Evolutionary conservation across 2,113 vertebrate species (phyloP).

Genomic region (Ceuthmochares aereus): DNA sequence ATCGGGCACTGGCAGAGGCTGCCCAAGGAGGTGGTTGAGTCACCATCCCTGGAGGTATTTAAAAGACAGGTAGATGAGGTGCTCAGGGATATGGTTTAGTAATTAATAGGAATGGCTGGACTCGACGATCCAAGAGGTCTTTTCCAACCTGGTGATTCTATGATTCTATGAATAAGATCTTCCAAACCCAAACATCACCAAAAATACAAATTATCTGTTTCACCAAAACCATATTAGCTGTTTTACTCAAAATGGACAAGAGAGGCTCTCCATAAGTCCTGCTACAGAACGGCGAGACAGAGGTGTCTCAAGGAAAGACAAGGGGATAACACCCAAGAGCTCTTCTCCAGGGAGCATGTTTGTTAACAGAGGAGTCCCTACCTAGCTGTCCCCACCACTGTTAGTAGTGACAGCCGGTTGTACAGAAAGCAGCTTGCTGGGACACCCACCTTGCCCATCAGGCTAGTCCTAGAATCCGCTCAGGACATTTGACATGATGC

Average conservation of each 20-base stretch:
- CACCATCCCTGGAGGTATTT: no score
- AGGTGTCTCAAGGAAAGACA: neutral
- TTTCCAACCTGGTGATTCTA: no score
- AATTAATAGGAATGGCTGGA: no score
- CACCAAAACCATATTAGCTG: neutral
- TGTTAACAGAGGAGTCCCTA: neutral
- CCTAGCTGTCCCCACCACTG: fast-evolving
- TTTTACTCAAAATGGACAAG: neutral
- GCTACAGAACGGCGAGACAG: neutral
- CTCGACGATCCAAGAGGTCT: no score
- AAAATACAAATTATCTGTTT: neutral
- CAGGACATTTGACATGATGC: fast-evolving
- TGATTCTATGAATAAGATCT: neutral
- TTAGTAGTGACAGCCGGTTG: fast-evolving
- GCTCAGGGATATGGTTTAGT: no score
- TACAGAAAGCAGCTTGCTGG: neutral
- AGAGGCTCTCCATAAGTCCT: neutral
- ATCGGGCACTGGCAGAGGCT: no score
- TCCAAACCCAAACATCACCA: neutral
- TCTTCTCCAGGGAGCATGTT: neutral
- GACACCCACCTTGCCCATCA: no score
- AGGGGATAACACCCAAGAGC: neutral
- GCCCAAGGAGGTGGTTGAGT: no score
- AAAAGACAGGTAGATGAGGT: no score
- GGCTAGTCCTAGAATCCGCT: neutral